Conservation (phyloP, 2,888 invertebrate genomes). For the Blomia tropicalis region DNA sequence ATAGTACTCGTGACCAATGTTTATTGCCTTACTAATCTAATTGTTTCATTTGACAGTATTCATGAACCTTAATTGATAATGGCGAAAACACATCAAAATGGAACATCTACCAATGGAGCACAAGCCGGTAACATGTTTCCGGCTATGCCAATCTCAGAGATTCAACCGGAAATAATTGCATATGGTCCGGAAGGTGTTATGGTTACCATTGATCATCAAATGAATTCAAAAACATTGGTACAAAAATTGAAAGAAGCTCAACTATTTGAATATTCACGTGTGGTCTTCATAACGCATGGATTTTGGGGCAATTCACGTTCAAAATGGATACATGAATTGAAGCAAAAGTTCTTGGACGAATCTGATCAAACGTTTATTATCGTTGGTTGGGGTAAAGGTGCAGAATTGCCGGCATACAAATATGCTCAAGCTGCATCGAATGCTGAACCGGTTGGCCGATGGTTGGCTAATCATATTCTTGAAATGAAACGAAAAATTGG, state of each 20-base stretch:
- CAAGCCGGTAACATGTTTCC: conserved; percentile 4
- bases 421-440: conserved; percentile 22
- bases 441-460: conserved; percentile 15
- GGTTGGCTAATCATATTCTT: conserved; percentile 18
- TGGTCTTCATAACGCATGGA: conserved; percentile 23
- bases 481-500: conserved; percentile 22
- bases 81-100: conserved; percentile 6
- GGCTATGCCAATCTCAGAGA: conserved; percentile 17
- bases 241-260: conserved; percentile 15
- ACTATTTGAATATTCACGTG: conserved; percentile 9
- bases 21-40: too few species aligned
- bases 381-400: conserved; percentile 21
- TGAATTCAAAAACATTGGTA: conserved; percentile 14
- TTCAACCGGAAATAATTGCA: conserved; percentile 19
- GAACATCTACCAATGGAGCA: neutral
- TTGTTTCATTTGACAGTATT: too few species aligned
- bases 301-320: conserved; percentile 21
- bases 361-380: conserved; percentile 22
- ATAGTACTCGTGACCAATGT: too few species aligned
- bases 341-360: conserved; percentile 17
- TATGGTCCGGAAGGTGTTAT: conserved; percentile 20
- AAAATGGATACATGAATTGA: conserved; percentile 24
- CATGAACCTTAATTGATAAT: too few species aligned
- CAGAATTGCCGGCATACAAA: conserved; percentile 21
- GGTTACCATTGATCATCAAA: conserved; percentile 3